Evolutionary conservation across 2,888 invertebrate genomes (phyloP), one percentile per base, ranked within the genome.

Genomic region (Drosophila anomelani): DNA sequence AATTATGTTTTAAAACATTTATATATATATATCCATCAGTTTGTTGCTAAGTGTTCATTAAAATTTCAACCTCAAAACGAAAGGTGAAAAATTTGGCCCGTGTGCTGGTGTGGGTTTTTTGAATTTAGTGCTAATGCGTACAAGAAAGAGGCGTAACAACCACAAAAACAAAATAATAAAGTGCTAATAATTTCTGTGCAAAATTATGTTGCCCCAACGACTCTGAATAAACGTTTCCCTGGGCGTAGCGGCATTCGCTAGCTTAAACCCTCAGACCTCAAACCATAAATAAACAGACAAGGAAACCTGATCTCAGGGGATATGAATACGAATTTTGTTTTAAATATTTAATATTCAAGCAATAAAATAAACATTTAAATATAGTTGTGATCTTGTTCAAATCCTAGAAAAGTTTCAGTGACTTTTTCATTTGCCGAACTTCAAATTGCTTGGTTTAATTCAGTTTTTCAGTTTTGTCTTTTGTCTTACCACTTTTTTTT

Each of bases 101-200:
- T 39, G 20, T 47, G 44, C n/a, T 10, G 39, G 53, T 20, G 38
- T 26, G 39, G 38, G 44, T 53, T 46, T 70, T 75, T 47, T 46
- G 68, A 84, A 84, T 87, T 87, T 87, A 84, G 85, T 84, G 87
- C 80, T 87, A 81, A 85, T 84, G 75, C 75, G 77, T 80, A 84
- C 84, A 84, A 87, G 84, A 85, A 81, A 84, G 82, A 77, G 84
- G 84, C 84, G 84, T 87, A 74, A 54, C 85, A 59, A 66, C 69
- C 54, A 87, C 87, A 81, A 81, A 58, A 82, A 56, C 81, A 84
- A 81, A 81, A 81, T 84, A 84, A 84, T 80, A 84, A 84, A 84
- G 84, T 84, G 84, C 87, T 85, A 84, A 84, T 84, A 84, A 85
- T 84, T 84, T 84, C 69, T 78, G 78, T 54, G 60, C 70, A 80